These are phyloP conservation scores for Drosophila falleni DNA, from an alignment of 2,888 invertebrate species.

Conservation along the genomic window DNA sequence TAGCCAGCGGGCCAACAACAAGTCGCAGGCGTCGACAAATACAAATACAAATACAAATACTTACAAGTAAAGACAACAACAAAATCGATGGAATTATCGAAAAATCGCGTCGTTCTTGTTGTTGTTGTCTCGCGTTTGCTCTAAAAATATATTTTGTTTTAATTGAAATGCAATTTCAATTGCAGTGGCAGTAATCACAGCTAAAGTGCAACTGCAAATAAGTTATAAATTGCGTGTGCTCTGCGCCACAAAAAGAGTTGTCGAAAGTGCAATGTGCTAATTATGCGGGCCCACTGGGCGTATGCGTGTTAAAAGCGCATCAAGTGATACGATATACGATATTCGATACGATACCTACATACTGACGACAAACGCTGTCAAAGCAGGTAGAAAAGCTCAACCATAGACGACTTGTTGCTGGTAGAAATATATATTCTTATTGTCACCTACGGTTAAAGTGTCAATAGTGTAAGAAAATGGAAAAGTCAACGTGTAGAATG, in stretches of 20 bases:
- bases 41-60: not conserved
- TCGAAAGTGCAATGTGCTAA: constrained; percentile 77
- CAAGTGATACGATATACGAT: constrained; percentile 23
- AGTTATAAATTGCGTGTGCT: constrained; percentile 55
- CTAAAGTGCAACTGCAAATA: constrained; percentile 42
- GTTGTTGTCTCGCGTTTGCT: constrained; percentile 12
- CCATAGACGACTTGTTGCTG: constrained; percentile 51
- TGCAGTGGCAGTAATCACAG: constrained; percentile 35
- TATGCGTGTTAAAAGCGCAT: constrained; percentile 60
- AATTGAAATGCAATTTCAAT: constrained; percentile 47
- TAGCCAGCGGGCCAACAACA: constrained; percentile 67
- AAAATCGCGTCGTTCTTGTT: constrained; percentile 36
- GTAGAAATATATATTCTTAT: constrained; percentile 41
- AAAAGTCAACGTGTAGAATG: constrained; percentile 26
- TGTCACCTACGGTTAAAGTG: constrained; percentile 16
- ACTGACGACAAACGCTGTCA: constrained; percentile 23
- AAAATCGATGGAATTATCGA: constrained; percentile 81
- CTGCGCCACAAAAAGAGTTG: constrained; percentile 8
- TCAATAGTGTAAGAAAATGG: constrained; percentile 24
- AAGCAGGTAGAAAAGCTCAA: constrained; percentile 26
- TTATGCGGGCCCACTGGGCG: constrained; percentile 70
- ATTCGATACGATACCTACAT: constrained; percentile 1
- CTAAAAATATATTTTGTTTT: constrained; percentile 37
- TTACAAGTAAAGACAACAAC: constrained; percentile 36
- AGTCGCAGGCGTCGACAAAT: constrained; percentile 55